A percentile compares a stretch with the other conserved stretches of the same genome.
Conservation (phyloP, 2,113 vertebrate species). For the Turdus rufiventris region DNA sequence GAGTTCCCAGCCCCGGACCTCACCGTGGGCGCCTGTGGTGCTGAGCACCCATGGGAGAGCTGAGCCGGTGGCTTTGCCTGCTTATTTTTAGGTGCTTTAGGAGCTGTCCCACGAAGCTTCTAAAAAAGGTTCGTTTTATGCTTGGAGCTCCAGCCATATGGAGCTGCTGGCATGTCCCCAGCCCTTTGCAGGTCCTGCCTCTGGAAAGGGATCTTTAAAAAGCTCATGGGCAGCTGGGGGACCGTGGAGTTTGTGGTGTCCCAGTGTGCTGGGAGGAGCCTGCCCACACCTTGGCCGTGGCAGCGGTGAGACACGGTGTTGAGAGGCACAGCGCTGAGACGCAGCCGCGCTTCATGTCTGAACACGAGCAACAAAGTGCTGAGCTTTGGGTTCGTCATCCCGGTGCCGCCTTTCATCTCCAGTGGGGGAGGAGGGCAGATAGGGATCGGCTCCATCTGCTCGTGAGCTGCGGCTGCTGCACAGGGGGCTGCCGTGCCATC, state of each 20-base stretch:
- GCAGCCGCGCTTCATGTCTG: background rate
- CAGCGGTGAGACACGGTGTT: background rate
- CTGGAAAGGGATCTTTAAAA: background rate
- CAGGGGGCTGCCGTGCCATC: fast-evolving
- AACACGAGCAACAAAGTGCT: constrained; percentile 46
- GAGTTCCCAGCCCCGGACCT: background rate
- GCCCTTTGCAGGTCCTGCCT: background rate
- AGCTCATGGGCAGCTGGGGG: fast-evolving
- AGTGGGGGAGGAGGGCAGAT: constrained; percentile 27
- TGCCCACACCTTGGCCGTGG: background rate
- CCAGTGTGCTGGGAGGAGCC: fast-evolving
- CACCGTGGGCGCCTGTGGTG: fast-evolving
- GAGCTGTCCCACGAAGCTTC: background rate
- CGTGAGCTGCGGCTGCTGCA: background rate
- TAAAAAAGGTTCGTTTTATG: background rate
- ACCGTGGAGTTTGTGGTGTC: background rate
- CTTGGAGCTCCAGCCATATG: background rate
- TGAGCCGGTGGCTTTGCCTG: background rate
- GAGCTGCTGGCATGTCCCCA: background rate
- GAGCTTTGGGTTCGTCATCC: constrained; percentile 36
- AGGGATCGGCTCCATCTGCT: background rate
- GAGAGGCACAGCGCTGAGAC: background rate
- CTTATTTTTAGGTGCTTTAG: background rate
- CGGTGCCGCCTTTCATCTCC: constrained; percentile 17
- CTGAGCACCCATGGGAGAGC: background rate